Evolutionary conservation across 2,888 invertebrate species (phyloP).

Genomic region (Mactromeris polynyma): DNA sequence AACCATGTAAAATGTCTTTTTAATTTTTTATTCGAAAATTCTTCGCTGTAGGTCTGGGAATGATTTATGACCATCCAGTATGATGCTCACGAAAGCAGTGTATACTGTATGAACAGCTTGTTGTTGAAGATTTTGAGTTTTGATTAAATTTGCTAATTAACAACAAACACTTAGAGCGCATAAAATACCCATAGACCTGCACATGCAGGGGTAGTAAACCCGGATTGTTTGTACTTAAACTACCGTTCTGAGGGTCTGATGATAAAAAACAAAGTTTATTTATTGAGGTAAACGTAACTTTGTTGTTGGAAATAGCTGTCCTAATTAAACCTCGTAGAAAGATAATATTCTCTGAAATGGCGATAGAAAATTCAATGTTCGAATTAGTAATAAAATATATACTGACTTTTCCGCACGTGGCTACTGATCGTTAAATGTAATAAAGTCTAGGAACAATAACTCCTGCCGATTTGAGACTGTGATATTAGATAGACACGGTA

Average conservation of each 20-base stretch:
- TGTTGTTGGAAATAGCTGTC: neutral
- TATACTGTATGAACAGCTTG: conserved; percentile 43
- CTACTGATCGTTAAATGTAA: no score
- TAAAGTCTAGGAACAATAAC: conserved; percentile 31
- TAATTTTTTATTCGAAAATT: conserved; percentile 65
- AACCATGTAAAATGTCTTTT: conserved; percentile 65
- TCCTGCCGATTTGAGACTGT: neutral
- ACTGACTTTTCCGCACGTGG: neutral
- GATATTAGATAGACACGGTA: neutral
- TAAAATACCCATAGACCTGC: conserved; percentile 39
- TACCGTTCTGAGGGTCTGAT: neutral
- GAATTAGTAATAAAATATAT: neutral
- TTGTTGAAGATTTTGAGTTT: conserved; percentile 37
- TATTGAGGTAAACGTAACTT: neutral
- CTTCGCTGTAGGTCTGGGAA: conserved; percentile 67
- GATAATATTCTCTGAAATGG: neutral
- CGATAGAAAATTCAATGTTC: neutral
- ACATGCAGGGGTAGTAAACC: conserved; percentile 44
- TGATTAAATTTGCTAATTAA: conserved; percentile 52
- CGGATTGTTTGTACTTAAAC: conserved; percentile 10
- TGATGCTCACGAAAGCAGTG: conserved; percentile 39
- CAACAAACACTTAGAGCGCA: conserved; percentile 34
- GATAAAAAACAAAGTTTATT: conserved; percentile 2
- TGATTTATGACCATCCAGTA: conserved; percentile 60
- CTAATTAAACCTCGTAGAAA: neutral